Evolutionary conservation across 2,888 invertebrate genomes (phyloP), one percentile per base, ranked within the genome.

Genomic region (Lottia gigantea): DNA sequence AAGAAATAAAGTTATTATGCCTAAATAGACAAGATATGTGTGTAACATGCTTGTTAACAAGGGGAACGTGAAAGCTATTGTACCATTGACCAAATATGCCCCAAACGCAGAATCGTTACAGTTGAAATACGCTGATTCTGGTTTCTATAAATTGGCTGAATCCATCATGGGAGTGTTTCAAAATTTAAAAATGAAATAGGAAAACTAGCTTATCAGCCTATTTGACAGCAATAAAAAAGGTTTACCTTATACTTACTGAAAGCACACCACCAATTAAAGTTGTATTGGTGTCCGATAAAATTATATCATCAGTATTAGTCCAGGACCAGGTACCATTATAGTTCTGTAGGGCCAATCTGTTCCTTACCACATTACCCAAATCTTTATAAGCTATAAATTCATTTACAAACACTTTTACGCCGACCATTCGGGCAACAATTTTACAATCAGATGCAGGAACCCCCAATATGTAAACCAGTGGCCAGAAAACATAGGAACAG

Each of bases 301-400:
- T 61, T 7, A 78, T 69, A 63, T 75, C 70, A 46, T 77, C 70
- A 47, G 71, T 70, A 15, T 66, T 71, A 64, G 73, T 71, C 19
- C 62, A 55, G 8, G 46, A 47, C 78, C 79, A 78, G 14, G 63
- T 74, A 4, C 72, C 73, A 63, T 73, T 72, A 66, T 68, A 65
- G 61, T 66, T 26, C 6, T 65, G 40, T 11, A 72, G 66, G 4
- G 70, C 55, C 14, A 70, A 16, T 40, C 80, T 70, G 75, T 84
- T 84, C 47, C 66, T 71, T 40, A 78, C 79, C 0, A 85, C 79
- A 49, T 71, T 71, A 0, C 80, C 80, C 4, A 97, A 91, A 63
- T 92, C 90, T 84, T 93, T 91, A 86, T 95, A 97, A 0, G 97
- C 97, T 0, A 96, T 93, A 86, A 97, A 97, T 88, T 97, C 97